A percentile compares a stretch with the other conserved stretches of the same genome.
These are phyloP conservation scores for Pherbina coryleti DNA, from an alignment of 2,888 invertebrate genomes.

Conservation along the genomic window DNA sequence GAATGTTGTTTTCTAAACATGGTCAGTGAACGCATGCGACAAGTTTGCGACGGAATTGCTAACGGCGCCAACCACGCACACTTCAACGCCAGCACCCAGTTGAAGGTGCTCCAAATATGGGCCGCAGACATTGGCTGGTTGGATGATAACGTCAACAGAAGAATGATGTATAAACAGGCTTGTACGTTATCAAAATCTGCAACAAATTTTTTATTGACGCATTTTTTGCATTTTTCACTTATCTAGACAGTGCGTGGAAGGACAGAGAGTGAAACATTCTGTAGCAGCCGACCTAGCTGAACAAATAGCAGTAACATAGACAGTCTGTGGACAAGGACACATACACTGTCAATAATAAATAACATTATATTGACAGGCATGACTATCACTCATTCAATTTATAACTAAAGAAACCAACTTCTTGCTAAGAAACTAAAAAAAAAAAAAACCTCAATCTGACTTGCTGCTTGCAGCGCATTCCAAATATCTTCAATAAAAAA, in stretches of 20 bases:
- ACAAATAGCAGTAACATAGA: background rate
- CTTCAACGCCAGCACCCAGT: constrained; percentile 5
- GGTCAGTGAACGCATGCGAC: background rate
- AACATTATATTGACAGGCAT: background rate
- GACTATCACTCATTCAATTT: too few relatives aligned
- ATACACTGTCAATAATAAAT: background rate
- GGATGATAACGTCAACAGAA: background rate
- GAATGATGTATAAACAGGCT: constrained; percentile 15
- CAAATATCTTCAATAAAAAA: too few relatives aligned
- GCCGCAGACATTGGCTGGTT: background rate
- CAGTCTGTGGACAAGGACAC: background rate
- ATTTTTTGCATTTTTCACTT: constrained; percentile 12
- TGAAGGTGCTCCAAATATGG: constrained; percentile 29
- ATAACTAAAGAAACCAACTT: too few relatives aligned
- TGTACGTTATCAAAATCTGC: background rate
- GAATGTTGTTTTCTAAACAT: background rate
- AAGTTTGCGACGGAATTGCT: background rate
- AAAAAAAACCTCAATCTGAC: too few relatives aligned
- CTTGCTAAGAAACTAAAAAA: too few relatives aligned
- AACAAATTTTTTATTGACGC: constrained; percentile 6
- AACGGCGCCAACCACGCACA: constrained; percentile 32
- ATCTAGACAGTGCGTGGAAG: background rate
- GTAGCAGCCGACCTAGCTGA: background rate
- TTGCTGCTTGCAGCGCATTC: too few relatives aligned
- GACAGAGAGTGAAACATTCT: background rate